phyloP scores from a whole-genome alignment of 2,797 vertebrate genomes.

The Anas acuta region DNA sequence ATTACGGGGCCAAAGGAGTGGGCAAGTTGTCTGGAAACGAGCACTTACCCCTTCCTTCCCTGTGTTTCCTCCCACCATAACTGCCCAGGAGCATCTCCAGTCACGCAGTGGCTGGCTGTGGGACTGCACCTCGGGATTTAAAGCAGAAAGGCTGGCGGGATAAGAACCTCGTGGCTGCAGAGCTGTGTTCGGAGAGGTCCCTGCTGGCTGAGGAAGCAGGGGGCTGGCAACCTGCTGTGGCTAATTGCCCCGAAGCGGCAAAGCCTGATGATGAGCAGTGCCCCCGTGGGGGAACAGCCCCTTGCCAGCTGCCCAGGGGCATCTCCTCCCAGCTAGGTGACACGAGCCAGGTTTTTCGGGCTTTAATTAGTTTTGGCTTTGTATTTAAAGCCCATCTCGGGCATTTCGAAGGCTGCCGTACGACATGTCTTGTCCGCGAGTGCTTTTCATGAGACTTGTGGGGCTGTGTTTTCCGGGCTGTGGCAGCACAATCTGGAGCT shows the following conservation, averaged over 20 bases:
- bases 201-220: not conserved
- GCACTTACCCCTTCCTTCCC: conserved; percentile 41
- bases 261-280: not conserved
- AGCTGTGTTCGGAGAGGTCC: not conserved
- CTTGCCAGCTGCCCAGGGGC: not conserved
- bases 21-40: conserved; percentile 2
- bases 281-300: not conserved
- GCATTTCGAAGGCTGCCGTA: not conserved
- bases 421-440: not conserved
- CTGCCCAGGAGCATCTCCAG: not conserved
- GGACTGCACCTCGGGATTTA: not conserved
- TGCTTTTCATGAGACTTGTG: conserved; percentile 9
- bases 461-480: conserved; percentile 14
- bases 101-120: not conserved
- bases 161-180: not conserved
- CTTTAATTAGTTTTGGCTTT: conserved; percentile 7
- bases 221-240: not conserved
- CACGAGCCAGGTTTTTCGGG: not conserved
- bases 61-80: not conserved
- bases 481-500: conserved; percentile 56
- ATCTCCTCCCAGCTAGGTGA: not conserved
- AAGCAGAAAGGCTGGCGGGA: not conserved
- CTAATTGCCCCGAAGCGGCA: not conserved
- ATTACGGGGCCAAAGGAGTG: not conserved
- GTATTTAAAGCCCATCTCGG: not conserved